Conservation (phyloP, 2,113 vertebrate species). For the Empidonax alnorum region DNA sequence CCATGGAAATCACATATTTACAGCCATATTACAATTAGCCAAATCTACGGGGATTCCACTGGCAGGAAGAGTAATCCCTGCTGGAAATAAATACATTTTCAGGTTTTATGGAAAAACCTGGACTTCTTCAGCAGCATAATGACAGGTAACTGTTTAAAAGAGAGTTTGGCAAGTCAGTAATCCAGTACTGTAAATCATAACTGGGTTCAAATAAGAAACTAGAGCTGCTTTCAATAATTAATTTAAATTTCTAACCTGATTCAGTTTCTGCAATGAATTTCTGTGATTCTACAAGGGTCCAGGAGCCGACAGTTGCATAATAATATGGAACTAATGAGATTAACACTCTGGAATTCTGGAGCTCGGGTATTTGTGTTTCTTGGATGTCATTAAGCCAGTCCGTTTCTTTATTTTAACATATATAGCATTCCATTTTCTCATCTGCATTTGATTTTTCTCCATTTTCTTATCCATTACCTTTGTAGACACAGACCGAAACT, state of each 20-base stretch:
- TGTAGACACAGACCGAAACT: not conserved
- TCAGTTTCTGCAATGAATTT: not conserved
- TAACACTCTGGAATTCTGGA: constrained; percentile 38
- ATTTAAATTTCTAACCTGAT: not conserved
- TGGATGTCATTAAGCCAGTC: constrained; percentile 3
- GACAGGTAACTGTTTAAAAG: not conserved
- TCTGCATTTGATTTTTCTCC: constrained; percentile 36
- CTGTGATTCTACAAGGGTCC: not conserved
- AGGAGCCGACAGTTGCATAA: not conserved
- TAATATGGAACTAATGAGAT: constrained; percentile 12
- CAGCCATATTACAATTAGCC: constrained; percentile 17
- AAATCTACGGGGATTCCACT: constrained; percentile 8
- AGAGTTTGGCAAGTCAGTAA: not conserved
- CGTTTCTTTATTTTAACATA: constrained; percentile 40
- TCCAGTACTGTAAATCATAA: not conserved
- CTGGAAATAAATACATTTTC: constrained; percentile 23
- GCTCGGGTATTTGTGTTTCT: not conserved
- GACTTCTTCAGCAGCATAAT: not conserved
- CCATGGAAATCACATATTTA: constrained; percentile 39
- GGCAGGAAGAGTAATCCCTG: constrained; percentile 14
- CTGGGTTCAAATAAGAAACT: not conserved
- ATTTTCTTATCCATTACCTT: constrained; percentile 14
- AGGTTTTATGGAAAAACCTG: constrained; percentile 46
- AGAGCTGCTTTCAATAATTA: not conserved
- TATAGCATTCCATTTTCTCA: constrained; percentile 31